Percentiles rank a stretch among this genome's conserved stretches.
These are phyloP conservation scores for Euplagia quadripunctaria DNA, from an alignment of 2,888 invertebrate genomes.

Conservation along the genomic window DNA sequence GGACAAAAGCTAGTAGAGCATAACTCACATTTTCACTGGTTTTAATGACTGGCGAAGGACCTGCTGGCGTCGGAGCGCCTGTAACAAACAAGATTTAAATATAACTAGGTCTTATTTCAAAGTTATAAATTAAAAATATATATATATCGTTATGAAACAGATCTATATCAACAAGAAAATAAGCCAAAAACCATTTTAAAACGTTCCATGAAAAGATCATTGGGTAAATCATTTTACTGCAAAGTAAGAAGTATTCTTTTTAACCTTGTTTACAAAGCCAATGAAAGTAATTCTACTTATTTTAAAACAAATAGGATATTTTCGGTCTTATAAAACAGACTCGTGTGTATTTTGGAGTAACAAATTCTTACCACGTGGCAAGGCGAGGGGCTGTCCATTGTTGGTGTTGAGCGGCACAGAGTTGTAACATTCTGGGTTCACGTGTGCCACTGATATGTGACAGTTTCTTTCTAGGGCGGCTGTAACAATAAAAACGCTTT, in stretches of 20 bases:
- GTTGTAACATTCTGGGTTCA: constrained; percentile 95
- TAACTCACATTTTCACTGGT: constrained; percentile 76
- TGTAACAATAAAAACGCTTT: constrained; percentile 58
- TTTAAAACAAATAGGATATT: not conserved
- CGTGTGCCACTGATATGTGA: constrained; percentile 96
- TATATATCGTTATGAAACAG: too few relatives aligned
- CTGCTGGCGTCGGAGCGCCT: constrained; percentile 69
- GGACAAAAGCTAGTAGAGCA: constrained; percentile 37
- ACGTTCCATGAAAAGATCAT: too few relatives aligned
- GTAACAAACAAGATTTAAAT: constrained; percentile 11
- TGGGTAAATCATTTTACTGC: not conserved
- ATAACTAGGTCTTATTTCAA: not conserved
- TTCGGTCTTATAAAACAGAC: not conserved
- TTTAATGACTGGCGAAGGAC: constrained; percentile 69
- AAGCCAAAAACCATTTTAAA: too few relatives aligned
- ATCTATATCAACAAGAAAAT: too few relatives aligned
- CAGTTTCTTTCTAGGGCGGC: constrained; percentile 96
- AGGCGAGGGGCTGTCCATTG: constrained; percentile 80
- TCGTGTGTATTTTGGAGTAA: not conserved
- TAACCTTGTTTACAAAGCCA: not conserved
- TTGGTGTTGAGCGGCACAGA: constrained; percentile 79
- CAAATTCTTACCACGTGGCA: constrained; percentile 73
- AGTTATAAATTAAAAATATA: too few relatives aligned
- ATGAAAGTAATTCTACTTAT: not conserved
- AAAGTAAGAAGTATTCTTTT: not conserved